Percentiles rank a stretch among this genome's conserved stretches.
These are phyloP conservation scores for Pristionchus arcanus DNA, from an alignment of 2,888 invertebrate species.

Conservation along the genomic window DNA sequence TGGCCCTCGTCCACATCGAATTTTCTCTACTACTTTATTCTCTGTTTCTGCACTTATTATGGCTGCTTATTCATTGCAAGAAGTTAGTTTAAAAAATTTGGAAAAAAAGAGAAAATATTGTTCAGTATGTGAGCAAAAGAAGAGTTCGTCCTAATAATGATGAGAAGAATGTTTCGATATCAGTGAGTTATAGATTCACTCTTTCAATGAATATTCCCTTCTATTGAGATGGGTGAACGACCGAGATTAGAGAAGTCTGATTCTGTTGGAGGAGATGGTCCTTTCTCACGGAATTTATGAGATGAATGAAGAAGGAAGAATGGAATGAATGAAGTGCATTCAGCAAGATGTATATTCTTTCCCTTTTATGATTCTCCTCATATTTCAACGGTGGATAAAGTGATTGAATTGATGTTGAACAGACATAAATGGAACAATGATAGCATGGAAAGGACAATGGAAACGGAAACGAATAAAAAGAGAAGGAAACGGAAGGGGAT, in stretches of 20 bases:
- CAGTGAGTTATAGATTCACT: not conserved
- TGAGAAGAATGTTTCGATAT: constrained; percentile 9
- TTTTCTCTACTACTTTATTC: constrained; percentile 71
- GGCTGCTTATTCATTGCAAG: constrained; percentile 59
- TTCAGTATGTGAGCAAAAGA: not conserved
- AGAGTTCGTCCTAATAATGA: not conserved
- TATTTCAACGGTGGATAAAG: constrained; percentile 1
- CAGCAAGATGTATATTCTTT: not conserved
- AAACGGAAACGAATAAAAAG: not conserved
- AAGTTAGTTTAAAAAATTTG: not conserved
- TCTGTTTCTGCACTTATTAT: constrained; percentile 63
- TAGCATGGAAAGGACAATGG: not conserved
- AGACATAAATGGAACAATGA: not conserved
- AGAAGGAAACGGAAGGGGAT: not conserved
- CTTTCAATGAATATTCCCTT: not conserved
- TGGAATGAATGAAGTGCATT: not conserved
- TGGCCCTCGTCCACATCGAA: constrained; percentile 73
- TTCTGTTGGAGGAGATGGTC: constrained; percentile 37
- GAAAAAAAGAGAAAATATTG: not conserved
- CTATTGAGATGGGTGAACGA: not conserved
- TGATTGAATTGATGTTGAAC: not conserved
- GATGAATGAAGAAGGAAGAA: not conserved
- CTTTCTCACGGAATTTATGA: constrained; percentile 28
- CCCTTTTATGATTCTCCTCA: not conserved
- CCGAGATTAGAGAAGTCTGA: constrained; percentile 1